A percentile compares a stretch with the other conserved stretches of the same genome.
These are phyloP conservation scores for Zeugodacus cucurbitae DNA, from an alignment of 1,140 invertebrate genomes.

Conservation along the genomic window DNA sequence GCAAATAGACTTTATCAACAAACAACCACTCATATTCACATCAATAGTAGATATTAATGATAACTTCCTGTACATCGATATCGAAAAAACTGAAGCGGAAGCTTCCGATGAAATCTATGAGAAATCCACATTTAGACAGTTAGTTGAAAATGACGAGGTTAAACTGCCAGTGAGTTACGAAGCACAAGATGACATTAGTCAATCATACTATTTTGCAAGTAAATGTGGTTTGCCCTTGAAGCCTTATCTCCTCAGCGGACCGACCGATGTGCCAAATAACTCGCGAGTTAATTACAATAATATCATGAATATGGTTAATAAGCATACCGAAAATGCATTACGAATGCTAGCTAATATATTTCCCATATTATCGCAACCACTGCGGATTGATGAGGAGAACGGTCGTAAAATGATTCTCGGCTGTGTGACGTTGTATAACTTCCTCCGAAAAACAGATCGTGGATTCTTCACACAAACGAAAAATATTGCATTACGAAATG, in stretches of 20 bases:
- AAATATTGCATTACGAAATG: slow-evolving; percentile 53
- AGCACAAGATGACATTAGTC: background rate
- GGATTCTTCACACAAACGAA: slow-evolving; percentile 58
- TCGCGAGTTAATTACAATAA: slow-evolving; percentile 42
- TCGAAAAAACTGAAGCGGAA: slow-evolving; percentile 56
- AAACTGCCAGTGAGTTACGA: slow-evolving; percentile 27
- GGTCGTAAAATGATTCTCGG: slow-evolving; percentile 60
- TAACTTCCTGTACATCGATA: slow-evolving; percentile 61
- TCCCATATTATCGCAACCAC: slow-evolving; percentile 57
- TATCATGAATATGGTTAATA: slow-evolving; percentile 53
- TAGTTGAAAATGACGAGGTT: slow-evolving; percentile 49
- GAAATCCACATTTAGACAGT: slow-evolving; percentile 58
- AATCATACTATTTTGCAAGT: slow-evolving; percentile 56
- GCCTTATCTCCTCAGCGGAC: slow-evolving; percentile 56
- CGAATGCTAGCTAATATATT: slow-evolving; percentile 63
- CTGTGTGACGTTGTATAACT: slow-evolving; percentile 61
- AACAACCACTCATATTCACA: slow-evolving; percentile 58
- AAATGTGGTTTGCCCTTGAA: slow-evolving; percentile 55
- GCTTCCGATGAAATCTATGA: slow-evolving; percentile 59
- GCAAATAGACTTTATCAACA: slow-evolving; percentile 11
- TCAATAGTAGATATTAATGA: slow-evolving; percentile 60
- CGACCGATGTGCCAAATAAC: slow-evolving; percentile 46
- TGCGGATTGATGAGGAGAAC: slow-evolving; percentile 59
- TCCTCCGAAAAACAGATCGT: slow-evolving; percentile 61
- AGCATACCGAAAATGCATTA: slow-evolving; percentile 59